Conservation (phyloP, 2,113 vertebrate species). For the Anoplopoma fimbria region DNA sequence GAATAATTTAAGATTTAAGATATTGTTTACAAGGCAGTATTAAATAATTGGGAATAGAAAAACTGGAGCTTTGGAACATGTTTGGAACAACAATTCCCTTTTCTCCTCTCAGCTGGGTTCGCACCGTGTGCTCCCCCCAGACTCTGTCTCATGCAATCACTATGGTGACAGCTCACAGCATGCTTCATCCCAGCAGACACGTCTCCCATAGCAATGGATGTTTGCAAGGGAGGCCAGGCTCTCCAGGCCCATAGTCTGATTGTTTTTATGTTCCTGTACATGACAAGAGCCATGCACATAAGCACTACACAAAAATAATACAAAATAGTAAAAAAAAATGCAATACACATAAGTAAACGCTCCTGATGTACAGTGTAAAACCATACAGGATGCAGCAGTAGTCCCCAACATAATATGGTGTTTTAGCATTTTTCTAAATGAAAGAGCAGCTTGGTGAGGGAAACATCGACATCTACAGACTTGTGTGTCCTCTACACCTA, state of each 20-base stretch:
- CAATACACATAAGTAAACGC: not conserved
- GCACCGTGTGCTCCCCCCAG: not conserved
- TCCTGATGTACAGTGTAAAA: not conserved
- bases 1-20: not conserved
- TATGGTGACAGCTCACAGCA: conserved; percentile 54
- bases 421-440: not conserved
- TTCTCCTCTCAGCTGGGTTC: not conserved
- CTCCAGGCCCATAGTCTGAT: not conserved
- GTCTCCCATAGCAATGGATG: conserved; percentile 68
- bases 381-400: not conserved
- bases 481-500: not conserved
- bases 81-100: not conserved
- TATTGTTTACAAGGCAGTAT: not conserved
- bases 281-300: not conserved
- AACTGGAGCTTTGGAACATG: not conserved
- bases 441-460: not conserved
- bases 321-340: not conserved
- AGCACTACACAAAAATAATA: not conserved
- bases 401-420: not conserved
- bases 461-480: not conserved
- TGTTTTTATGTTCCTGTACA: conserved; percentile 20
- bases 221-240: conserved; percentile 3
- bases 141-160: conserved; percentile 46
- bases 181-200: conserved; percentile 60
- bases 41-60: not conserved